These are phyloP conservation scores for Drosophila orosa DNA, from an alignment of 1,140 invertebrate species.

Conservation along the genomic window DNA sequence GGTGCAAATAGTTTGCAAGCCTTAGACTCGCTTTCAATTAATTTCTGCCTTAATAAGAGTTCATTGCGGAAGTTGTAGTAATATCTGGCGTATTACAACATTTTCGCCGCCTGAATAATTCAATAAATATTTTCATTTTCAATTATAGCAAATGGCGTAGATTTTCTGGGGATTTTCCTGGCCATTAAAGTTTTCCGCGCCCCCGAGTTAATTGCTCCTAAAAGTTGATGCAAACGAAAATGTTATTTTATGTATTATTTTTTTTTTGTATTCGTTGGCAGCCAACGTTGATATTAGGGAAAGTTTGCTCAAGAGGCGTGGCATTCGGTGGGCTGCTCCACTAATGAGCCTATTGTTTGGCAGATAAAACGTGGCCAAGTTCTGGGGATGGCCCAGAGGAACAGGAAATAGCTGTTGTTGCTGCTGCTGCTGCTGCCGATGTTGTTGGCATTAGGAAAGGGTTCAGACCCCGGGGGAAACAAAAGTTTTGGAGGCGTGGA, in stretches of 20 bases:
- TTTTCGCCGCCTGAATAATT: conserved; percentile 67
- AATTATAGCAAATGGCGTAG: conserved; percentile 34
- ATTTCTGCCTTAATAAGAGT: conserved; percentile 24
- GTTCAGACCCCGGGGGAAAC: conserved; percentile 30
- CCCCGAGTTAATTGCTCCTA: conserved; percentile 60
- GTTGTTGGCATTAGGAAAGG: conserved; percentile 58
- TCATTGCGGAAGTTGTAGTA: conserved; percentile 38
- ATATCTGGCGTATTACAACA: conserved; percentile 50
- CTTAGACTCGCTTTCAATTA: conserved; percentile 29
- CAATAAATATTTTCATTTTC: conserved; percentile 71
- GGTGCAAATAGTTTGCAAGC: conserved; percentile 32
- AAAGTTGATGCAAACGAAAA: conserved; percentile 72
- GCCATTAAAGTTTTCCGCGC: conserved; percentile 50
- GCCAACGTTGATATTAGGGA: conserved; percentile 65
- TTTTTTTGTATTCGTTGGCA: background rate
- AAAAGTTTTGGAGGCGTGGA: conserved; percentile 38
- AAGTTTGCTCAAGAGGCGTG: conserved; percentile 55
- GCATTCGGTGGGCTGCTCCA: conserved; percentile 32
- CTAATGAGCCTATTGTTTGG: conserved; percentile 79
- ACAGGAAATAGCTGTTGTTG: conserved; percentile 51
- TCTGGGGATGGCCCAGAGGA: conserved; percentile 16
- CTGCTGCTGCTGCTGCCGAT: conserved; percentile 5
- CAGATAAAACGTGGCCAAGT: conserved; percentile 47
- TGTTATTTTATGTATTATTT: conserved; percentile 74
- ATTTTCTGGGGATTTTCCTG: conserved; percentile 36